phyloP scores from a whole-genome alignment of 1,140 invertebrate species.

The Arion vulgaris region DNA sequence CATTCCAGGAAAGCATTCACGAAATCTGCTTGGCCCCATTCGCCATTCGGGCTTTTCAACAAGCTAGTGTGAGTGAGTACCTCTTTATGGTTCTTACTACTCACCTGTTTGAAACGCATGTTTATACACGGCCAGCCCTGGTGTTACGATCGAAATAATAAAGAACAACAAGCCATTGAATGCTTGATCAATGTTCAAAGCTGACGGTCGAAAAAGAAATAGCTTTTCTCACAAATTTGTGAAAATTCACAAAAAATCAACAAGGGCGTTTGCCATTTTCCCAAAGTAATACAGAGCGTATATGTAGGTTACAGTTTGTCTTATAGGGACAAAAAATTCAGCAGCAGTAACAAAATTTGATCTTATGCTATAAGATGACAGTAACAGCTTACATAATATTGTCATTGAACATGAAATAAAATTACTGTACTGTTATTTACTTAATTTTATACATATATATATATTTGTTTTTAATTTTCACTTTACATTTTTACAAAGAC shows the following conservation, averaged over 20 bases:
- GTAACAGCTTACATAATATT: no score
- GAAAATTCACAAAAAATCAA: constrained; percentile 33
- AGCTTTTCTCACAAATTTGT: constrained; percentile 9
- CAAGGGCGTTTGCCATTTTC: constrained; percentile 42
- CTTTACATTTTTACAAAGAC: no score
- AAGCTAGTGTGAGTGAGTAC: constrained; percentile 4
- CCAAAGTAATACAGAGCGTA: constrained; percentile 8
- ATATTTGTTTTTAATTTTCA: no score
- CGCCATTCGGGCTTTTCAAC: constrained; percentile 11
- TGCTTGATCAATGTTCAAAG: neutral
- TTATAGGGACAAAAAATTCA: neutral
- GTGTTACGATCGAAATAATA: constrained; percentile 1
- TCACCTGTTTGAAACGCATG: constrained; percentile 40
- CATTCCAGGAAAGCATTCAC: neutral
- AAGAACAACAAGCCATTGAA: neutral
- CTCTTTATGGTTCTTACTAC: neutral
- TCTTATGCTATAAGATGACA: neutral
- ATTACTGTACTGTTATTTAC: no score
- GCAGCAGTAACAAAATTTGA: constrained; percentile 20
- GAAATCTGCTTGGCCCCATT: neutral
- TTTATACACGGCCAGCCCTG: neutral
- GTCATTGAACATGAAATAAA: no score
- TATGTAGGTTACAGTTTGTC: constrained; percentile 3
- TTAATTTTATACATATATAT: no score
- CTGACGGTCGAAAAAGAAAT: constrained; percentile 7